These are phyloP conservation scores for Drosophila orosa DNA, from an alignment of 1,140 invertebrate species.

Conservation along the genomic window DNA sequence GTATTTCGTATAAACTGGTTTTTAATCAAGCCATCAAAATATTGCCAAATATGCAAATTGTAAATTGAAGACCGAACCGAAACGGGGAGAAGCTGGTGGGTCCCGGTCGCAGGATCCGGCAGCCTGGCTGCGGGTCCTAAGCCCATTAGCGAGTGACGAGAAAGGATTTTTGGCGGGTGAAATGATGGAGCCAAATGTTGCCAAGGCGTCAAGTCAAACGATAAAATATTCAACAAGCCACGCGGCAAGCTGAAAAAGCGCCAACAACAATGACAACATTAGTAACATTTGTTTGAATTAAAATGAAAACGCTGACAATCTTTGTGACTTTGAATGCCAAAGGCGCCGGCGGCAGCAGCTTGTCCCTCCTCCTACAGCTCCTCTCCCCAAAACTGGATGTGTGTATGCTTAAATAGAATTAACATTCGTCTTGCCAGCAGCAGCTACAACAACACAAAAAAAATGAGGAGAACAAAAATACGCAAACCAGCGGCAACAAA, in stretches of 20 bases:
- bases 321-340: conserved; percentile 78
- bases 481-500: conserved; percentile 36
- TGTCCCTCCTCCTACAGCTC: conserved; percentile 22
- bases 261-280: conserved; percentile 78
- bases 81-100: neutral
- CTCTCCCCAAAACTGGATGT: neutral
- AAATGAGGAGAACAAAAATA: conserved; percentile 12
- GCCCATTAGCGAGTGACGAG: conserved; percentile 65
- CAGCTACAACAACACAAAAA: conserved; percentile 23
- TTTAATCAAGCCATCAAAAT: conserved; percentile 56
- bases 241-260: conserved; percentile 29
- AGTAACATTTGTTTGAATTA: conserved; percentile 84
- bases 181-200: conserved; percentile 77
- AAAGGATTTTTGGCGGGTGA: conserved; percentile 69
- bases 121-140: conserved; percentile 28
- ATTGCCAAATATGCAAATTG: conserved; percentile 51
- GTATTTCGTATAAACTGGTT: conserved; percentile 29
- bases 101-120: neutral
- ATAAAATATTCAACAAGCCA: conserved; percentile 79
- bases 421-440: conserved; percentile 77
- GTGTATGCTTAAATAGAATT: conserved; percentile 77
- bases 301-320: conserved; percentile 82
- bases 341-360: conserved; percentile 62
- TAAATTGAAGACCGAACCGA: conserved; percentile 31
- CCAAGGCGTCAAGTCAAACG: conserved; percentile 77